Percentiles rank a stretch among this genome's conserved stretches.
Evolutionary conservation across 2,888 invertebrate genomes (phyloP).

Genomic region (Zaprionus obscuricornis): DNA sequence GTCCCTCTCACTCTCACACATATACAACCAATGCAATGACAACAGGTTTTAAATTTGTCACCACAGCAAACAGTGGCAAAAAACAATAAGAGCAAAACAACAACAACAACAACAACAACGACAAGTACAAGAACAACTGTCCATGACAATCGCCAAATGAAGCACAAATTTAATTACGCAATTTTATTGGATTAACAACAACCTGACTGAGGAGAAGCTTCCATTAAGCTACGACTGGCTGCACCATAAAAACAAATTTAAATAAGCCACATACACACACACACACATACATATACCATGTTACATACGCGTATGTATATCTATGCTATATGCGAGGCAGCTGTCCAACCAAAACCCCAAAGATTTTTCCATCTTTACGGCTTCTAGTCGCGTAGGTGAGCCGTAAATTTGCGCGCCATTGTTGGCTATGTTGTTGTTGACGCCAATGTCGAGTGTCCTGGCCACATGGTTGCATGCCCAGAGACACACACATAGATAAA

Average conservation of each 20-base stretch:
- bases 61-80: slow-evolving; percentile 64
- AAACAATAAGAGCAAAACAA: slow-evolving; percentile 14
- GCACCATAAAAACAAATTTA: slow-evolving; percentile 65
- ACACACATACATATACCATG: slow-evolving; percentile 3
- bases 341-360: slow-evolving; percentile 20
- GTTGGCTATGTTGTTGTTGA: slow-evolving; percentile 67
- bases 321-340: slow-evolving; percentile 27
- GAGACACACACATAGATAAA: no score
- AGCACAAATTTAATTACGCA: slow-evolving; percentile 84
- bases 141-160: slow-evolving; percentile 81
- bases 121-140: slow-evolving; percentile 19
- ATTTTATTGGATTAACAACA: slow-evolving; percentile 83
- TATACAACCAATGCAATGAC: slow-evolving; percentile 20
- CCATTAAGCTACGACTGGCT: background rate
- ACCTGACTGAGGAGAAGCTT: slow-evolving; percentile 45
- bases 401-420: slow-evolving; percentile 76
- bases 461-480: slow-evolving; percentile 24
- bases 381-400: slow-evolving; percentile 78
- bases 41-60: slow-evolving; percentile 78
- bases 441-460: slow-evolving; percentile 66
- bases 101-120: slow-evolving; percentile 14
- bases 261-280: slow-evolving; percentile 66
- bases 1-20: background rate
- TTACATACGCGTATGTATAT: background rate
- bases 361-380: slow-evolving; percentile 43